Evolutionary conservation across 1,140 invertebrate genomes (phyloP).

Genomic region (Drosophila arawakana): DNA sequence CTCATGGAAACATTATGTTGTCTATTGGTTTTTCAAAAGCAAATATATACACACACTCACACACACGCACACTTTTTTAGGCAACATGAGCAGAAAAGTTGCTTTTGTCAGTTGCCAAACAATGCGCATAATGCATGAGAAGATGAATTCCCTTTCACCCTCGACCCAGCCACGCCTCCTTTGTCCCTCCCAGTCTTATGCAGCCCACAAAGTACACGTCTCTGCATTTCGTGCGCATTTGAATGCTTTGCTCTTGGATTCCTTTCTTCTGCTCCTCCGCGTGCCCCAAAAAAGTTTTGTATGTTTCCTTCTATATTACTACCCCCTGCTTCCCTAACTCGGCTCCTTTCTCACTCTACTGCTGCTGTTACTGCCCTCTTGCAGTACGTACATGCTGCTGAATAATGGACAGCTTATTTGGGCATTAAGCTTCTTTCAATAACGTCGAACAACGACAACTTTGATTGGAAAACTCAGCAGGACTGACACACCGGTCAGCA

Average conservation of each 20-base stretch:
- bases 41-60: slow-evolving; percentile 61
- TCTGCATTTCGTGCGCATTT: slow-evolving; percentile 63
- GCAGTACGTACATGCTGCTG: slow-evolving; percentile 65
- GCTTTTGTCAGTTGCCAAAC: slow-evolving; percentile 79
- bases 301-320: slow-evolving; percentile 37
- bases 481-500: background rate
- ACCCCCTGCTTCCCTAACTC: slow-evolving; percentile 6
- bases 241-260: slow-evolving; percentile 45
- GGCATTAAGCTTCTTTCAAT: slow-evolving; percentile 80
- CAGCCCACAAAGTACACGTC: background rate
- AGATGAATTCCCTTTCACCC: no score
- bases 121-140: slow-evolving; percentile 81
- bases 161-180: background rate
- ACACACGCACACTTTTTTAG: slow-evolving; percentile 60
- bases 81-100: slow-evolving; percentile 65
- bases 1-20: slow-evolving; percentile 14
- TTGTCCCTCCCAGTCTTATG: background rate
- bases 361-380: background rate
- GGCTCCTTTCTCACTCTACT: background rate
- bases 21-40: slow-evolving; percentile 43
- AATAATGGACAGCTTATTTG: slow-evolving; percentile 82
- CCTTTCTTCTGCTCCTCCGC: no score
- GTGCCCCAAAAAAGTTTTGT: slow-evolving; percentile 31
- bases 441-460: slow-evolving; percentile 73
- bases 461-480: slow-evolving; percentile 75